Conservation (phyloP, 2,797 vertebrate species). For the Fistularia tabacaria region DNA sequence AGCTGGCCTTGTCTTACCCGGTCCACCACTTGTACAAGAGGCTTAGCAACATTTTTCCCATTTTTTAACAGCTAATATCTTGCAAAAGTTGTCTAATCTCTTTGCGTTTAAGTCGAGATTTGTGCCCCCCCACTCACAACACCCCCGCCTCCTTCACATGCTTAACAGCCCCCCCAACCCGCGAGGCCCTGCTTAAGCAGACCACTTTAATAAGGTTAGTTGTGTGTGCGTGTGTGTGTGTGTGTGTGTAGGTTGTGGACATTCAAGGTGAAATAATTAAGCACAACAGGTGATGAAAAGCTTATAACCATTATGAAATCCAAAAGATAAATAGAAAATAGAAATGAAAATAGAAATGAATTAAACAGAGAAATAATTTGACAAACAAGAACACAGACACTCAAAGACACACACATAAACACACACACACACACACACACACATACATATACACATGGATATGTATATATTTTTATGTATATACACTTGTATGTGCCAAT, state of each 20-base stretch:
- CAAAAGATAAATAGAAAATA: conserved; percentile 12
- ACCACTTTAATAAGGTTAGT: conserved; percentile 82
- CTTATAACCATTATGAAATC: conserved; percentile 42
- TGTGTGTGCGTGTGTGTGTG: conserved; percentile 27
- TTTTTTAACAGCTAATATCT: conserved; percentile 99
- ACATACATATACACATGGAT: too few relatives aligned
- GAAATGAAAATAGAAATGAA: too few relatives aligned
- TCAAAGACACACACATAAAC: too few relatives aligned
- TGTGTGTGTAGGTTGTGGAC: conserved; percentile 1
- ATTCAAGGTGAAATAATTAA: conserved; percentile 55
- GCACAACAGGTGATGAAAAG: conserved; percentile 52
- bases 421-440: too few relatives aligned
- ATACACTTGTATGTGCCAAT: too few relatives aligned
- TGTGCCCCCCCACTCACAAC: conserved; percentile 55
- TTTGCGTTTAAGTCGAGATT: conserved; percentile 90
- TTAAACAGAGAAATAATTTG: too few relatives aligned
- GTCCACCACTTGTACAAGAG: conserved; percentile 78
- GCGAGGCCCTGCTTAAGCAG: conserved; percentile 71
- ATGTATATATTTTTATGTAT: too few relatives aligned
- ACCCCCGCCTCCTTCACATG: conserved; percentile 61
- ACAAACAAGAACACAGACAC: too few relatives aligned
- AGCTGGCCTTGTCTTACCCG: conserved; percentile 80
- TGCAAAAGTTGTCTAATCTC: conserved; percentile 93
- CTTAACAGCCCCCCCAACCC: conserved; percentile 63
- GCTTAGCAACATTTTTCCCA: conserved; percentile 99